These are phyloP conservation scores for Coreoperca whiteheadi DNA, from an alignment of 2,113 vertebrate species.

Conservation along the genomic window DNA sequence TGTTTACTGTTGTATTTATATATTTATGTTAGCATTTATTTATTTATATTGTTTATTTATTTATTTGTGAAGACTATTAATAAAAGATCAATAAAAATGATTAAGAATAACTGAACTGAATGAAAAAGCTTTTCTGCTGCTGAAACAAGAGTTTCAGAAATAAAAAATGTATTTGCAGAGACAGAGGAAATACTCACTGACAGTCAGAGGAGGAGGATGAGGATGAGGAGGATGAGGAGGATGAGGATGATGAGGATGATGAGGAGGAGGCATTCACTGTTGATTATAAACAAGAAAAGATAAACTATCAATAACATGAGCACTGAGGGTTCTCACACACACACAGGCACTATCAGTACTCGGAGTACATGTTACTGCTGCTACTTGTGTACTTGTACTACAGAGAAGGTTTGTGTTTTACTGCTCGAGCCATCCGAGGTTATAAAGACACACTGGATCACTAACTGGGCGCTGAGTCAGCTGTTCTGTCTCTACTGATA, in stretches of 20 bases:
- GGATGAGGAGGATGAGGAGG: neutral
- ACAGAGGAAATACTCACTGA: constrained; percentile 40
- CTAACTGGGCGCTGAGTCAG: too few species aligned
- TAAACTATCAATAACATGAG: neutral
- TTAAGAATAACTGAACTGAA: neutral
- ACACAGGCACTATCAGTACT: too few species aligned
- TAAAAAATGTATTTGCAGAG: neutral
- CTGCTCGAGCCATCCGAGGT: too few species aligned
- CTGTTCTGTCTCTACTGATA: too few species aligned
- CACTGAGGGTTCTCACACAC: too few species aligned
- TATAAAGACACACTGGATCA: too few species aligned
- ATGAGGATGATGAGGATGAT: neutral
- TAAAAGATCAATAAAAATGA: neutral
- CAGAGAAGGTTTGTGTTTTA: too few species aligned
- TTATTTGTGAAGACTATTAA: neutral
- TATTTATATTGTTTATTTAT: neutral
- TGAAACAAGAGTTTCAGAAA: neutral
- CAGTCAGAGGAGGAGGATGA: constrained; percentile 2
- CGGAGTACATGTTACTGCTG: too few species aligned
- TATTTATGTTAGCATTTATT: neutral
- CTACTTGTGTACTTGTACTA: too few species aligned
- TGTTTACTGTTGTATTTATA: too few species aligned
- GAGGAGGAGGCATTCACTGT: constrained; percentile 12
- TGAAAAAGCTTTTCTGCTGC: neutral
- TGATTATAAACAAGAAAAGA: neutral